Conservation (phyloP, 2,113 vertebrate genomes). For the Mugil cephalus region DNA sequence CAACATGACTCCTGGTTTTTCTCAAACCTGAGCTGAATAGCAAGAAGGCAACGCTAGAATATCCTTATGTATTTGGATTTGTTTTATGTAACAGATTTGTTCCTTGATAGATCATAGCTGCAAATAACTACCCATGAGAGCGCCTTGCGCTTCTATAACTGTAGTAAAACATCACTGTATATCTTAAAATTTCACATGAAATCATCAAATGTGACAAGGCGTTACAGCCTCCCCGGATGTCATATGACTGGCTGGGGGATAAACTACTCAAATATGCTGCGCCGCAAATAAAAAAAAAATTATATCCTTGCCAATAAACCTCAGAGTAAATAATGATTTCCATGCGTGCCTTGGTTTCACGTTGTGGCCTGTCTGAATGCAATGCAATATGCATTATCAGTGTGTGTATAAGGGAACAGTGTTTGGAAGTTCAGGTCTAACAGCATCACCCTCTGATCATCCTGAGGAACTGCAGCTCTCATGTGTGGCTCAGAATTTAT, state of each 20-base stretch:
- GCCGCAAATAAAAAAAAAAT: slow-evolving; percentile 35
- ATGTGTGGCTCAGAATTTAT: slow-evolving; percentile 36
- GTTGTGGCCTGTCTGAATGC: slow-evolving; percentile 42
- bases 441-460: slow-evolving; percentile 73
- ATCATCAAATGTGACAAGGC: not conserved
- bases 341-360: slow-evolving; percentile 40
- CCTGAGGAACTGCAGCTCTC: not conserved
- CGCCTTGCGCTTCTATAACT: not conserved
- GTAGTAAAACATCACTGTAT: not conserved
- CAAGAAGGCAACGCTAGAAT: slow-evolving; percentile 41
- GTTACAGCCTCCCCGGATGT: not conserved
- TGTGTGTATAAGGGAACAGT: slow-evolving; percentile 9
- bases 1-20: slow-evolving; percentile 66
- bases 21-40: slow-evolving; percentile 69
- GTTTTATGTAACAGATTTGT: not conserved
- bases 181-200: not conserved
- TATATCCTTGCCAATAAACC: slow-evolving; percentile 36
- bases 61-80: not conserved
- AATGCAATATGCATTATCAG: slow-evolving; percentile 60
- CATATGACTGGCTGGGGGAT: not conserved
- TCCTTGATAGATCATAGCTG: not conserved
- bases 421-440: slow-evolving; percentile 63
- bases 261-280: slow-evolving; percentile 36
- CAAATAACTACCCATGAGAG: not conserved
- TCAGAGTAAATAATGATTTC: slow-evolving; percentile 60